Evolutionary conservation across 2,888 invertebrate genomes (phyloP).

Genomic region (Hipparchia sbordonii): DNA sequence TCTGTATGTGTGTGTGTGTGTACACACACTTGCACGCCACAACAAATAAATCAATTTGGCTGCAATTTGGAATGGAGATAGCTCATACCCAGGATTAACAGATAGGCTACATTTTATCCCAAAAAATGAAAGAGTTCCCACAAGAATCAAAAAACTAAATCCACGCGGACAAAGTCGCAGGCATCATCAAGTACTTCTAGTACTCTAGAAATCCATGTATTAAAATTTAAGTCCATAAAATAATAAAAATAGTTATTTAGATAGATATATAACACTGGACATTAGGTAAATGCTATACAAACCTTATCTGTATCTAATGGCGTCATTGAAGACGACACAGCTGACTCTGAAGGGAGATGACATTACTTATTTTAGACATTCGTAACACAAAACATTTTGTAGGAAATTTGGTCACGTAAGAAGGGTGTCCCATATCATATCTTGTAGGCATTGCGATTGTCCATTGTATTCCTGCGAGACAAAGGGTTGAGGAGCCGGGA

Average conservation of each 20-base stretch:
- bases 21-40: too few species aligned
- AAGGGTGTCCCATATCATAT: constrained; percentile 77
- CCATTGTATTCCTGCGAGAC: constrained; percentile 80
- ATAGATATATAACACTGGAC: neutral
- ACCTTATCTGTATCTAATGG: constrained; percentile 32
- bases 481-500: constrained; percentile 74
- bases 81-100: too few species aligned
- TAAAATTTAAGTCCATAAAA: neutral
- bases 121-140: too few species aligned
- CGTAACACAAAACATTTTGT: constrained; percentile 73
- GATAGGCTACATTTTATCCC: too few species aligned
- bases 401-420: constrained; percentile 78
- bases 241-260: neutral
- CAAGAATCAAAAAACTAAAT: too few species aligned
- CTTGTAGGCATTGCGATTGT: constrained; percentile 75
- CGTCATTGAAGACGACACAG: constrained; percentile 43
- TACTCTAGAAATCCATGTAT: too few species aligned
- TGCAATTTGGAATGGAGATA: too few species aligned
- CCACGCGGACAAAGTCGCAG: too few species aligned
- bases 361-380: constrained; percentile 73
- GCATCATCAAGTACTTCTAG: too few species aligned
- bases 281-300: neutral
- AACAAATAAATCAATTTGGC: too few species aligned
- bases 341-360: constrained; percentile 62
- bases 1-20: too few species aligned